These are phyloP conservation scores for Metaphire vulgaris DNA, from an alignment of 1,140 invertebrate species.

Conservation along the genomic window DNA sequence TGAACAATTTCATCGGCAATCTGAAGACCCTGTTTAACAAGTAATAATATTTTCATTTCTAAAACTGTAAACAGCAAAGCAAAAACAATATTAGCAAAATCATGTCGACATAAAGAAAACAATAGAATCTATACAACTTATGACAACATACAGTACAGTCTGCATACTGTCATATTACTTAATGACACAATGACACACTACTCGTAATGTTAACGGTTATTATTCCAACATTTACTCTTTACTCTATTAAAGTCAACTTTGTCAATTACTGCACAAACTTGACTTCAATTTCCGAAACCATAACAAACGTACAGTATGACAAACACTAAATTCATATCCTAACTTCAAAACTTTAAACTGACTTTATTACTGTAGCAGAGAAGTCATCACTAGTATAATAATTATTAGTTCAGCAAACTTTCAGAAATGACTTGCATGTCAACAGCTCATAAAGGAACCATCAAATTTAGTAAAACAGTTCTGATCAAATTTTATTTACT, in stretches of 20 bases:
- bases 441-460: not conserved
- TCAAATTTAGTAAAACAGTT: not conserved
- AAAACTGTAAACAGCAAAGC: too few relatives aligned
- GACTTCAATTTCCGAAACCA: conserved; percentile 34
- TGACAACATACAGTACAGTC: conserved; percentile 25
- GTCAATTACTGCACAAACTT: not conserved
- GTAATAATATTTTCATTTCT: too few relatives aligned
- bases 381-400: not conserved
- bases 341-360: not conserved
- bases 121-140: too few relatives aligned
- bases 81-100: too few relatives aligned
- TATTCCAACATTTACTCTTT: too few relatives aligned
- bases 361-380: not conserved
- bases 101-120: too few relatives aligned
- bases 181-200: too few relatives aligned
- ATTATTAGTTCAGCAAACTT: not conserved
- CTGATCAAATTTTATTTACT: not conserved
- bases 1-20: conserved; percentile 67
- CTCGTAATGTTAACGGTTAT: too few relatives aligned
- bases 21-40: conserved; percentile 64
- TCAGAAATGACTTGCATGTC: not conserved
- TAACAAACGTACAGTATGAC: conserved; percentile 26
- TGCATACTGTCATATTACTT: not conserved
- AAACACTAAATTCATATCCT: too few relatives aligned
- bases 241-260: too few relatives aligned